These are phyloP conservation scores for Philaethria dido DNA, from an alignment of 2,888 invertebrate genomes.

Conservation along the genomic window DNA sequence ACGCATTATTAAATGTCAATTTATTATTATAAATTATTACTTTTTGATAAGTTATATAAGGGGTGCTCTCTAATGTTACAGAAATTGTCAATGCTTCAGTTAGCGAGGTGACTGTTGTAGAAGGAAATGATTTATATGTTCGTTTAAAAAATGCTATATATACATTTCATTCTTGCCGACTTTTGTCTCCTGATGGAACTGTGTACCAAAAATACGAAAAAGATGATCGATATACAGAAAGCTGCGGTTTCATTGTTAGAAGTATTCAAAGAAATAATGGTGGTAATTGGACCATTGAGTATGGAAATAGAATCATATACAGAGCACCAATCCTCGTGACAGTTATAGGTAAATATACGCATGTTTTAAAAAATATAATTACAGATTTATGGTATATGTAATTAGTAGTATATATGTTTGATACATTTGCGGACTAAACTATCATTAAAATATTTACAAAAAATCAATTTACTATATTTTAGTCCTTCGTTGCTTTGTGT, in stretches of 20 bases:
- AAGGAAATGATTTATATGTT: constrained; percentile 61
- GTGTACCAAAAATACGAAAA: constrained; percentile 42
- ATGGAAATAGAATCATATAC: constrained; percentile 57
- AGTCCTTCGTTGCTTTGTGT: no score
- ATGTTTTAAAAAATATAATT: constrained; percentile 11
- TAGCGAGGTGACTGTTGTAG: constrained; percentile 50
- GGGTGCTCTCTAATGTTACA: constrained; percentile 49
- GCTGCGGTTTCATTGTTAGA: constrained; percentile 60
- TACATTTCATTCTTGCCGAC: constrained; percentile 57
- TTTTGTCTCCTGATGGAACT: constrained; percentile 53
- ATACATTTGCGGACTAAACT: no score
- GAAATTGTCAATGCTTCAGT: constrained; percentile 57
- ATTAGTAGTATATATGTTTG: no score
- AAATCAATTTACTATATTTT: no score
- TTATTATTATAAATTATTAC: constrained; percentile 1
- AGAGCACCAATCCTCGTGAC: constrained; percentile 55
- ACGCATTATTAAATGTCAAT: constrained; percentile 28
- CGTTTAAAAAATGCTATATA: constrained; percentile 55
- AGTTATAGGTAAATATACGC: constrained; percentile 57
- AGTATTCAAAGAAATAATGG: constrained; percentile 48
- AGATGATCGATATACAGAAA: constrained; percentile 49
- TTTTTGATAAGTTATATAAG: background rate
- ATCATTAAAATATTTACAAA: no score
- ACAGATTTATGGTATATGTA: no score
- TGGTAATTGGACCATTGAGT: constrained; percentile 65